phyloP scores from a whole-genome alignment of 2,888 invertebrate species.

The Agrenia bidenticulata region DNA sequence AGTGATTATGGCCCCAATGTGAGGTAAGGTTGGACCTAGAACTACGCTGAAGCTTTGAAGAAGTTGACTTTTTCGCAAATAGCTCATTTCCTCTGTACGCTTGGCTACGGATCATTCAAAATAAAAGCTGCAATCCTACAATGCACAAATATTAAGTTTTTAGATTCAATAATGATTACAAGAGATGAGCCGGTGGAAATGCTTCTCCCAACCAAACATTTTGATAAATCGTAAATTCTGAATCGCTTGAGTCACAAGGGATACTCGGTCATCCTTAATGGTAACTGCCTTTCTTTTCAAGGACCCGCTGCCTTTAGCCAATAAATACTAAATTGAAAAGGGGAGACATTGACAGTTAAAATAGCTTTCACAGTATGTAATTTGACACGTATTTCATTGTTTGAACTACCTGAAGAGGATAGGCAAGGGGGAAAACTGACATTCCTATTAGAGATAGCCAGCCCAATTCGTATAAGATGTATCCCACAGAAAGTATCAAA shows the following conservation, averaged over 20 bases:
- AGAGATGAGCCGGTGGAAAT: conserved; percentile 60
- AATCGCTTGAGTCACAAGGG: conserved; percentile 63
- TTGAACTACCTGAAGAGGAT: conserved; percentile 62
- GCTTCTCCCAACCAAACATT: conserved; percentile 67
- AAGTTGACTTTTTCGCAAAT: conserved; percentile 62
- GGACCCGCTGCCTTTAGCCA: conserved; percentile 58
- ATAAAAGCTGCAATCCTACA: conserved; percentile 10
- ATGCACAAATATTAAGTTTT: no score
- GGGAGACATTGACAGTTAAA: conserved; percentile 16
- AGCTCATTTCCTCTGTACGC: conserved; percentile 60
- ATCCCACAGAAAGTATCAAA: conserved; percentile 58
- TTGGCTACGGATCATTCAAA: conserved; percentile 57
- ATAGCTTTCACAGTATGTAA: background rate
- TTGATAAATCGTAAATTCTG: conserved; percentile 65
- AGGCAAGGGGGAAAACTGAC: conserved; percentile 60
- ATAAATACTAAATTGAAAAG: conserved; percentile 56
- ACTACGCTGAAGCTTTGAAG: conserved; percentile 64
- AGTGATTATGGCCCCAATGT: conserved; percentile 63
- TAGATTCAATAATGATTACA: conserved; percentile 53
- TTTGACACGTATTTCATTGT: background rate
- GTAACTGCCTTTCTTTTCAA: conserved; percentile 55
- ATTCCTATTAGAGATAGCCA: conserved; percentile 61
- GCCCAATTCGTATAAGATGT: conserved; percentile 60
- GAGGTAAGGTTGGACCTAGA: conserved; percentile 64
- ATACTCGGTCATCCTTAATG: conserved; percentile 58